Conservation (phyloP, 1,140 invertebrate species). For the Drosophila simulans region DNA sequence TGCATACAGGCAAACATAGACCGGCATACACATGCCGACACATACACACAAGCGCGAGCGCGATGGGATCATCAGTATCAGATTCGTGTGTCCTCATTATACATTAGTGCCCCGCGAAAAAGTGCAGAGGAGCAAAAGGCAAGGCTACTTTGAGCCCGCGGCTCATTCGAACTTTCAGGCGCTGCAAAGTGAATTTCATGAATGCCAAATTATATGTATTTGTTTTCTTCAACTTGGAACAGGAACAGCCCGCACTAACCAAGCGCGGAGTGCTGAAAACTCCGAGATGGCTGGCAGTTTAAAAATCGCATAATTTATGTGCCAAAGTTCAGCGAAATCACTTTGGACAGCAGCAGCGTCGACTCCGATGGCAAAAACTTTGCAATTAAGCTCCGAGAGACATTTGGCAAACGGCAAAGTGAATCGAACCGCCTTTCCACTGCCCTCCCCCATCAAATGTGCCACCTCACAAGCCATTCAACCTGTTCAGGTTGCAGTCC, state of each 20-base stretch:
- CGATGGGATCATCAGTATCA: constrained; percentile 58
- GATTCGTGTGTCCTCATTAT: constrained; percentile 80
- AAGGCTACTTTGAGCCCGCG: constrained; percentile 62
- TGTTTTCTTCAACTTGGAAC: constrained; percentile 60
- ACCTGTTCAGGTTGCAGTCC: constrained; percentile 25
- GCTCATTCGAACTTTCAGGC: constrained; percentile 65
- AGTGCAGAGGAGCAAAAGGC: constrained; percentile 5
- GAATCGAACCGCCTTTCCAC: constrained; percentile 49
- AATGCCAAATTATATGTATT: constrained; percentile 80
- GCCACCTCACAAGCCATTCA: constrained; percentile 9
- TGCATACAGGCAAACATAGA: constrained; percentile 79
- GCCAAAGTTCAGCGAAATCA: constrained; percentile 76
- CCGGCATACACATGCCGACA: constrained; percentile 24
- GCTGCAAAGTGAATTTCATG: constrained; percentile 80
- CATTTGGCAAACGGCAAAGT: constrained; percentile 71
- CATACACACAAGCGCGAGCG: not conserved
- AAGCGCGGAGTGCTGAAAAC: constrained; percentile 1
- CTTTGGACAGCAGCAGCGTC: constrained; percentile 56
- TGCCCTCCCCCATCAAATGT: not conserved
- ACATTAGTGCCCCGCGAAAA: constrained; percentile 39
- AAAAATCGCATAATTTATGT: constrained; percentile 79
- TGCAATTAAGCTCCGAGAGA: constrained; percentile 75
- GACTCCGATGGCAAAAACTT: constrained; percentile 55
- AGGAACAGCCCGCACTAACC: constrained; percentile 19
- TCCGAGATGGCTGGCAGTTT: constrained; percentile 35